Base-by-base conservation (phyloP, 2,113 vertebrate genomes). In the Coregonus clupeaformis region DNA sequence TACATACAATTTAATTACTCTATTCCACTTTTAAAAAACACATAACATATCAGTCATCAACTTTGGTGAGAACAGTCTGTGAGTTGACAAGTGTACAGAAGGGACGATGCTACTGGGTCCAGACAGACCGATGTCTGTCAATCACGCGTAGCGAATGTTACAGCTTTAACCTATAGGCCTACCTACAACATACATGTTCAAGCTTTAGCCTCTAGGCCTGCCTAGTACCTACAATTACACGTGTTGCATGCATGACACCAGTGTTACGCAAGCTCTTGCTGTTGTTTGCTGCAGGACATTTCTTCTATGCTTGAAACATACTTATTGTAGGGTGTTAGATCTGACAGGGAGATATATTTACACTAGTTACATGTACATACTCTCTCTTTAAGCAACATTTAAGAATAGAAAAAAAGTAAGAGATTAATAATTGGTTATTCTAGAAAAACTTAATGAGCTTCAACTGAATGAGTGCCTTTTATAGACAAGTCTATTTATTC, bases 391-490 rank as follows among this genome's bases (percentile, higher is more conserved):
- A 7, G 66, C 60, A 68, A 69, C 65, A 22, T 78, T 68, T 55
- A 52, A 32, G 30, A 64, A 45, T 27, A 27, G 1, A 27, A 27
- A 27, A 1, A 63, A 27, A 55, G 59, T 72, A 69, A 4, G 25
- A 63, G 65, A 57, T 63, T 2, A 49, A 63, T 42, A 69, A 65
- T 62, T 22, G 62, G 20, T 68, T 45, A 18, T 22, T 57, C 16
- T 64, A 45, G 18, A 55, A 42, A 84, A 72, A 85, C 75, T 79
- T 73, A 76, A 85, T 76, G 86, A 86, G 86, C 88, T 90, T 82
- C 82, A 91, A 82, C 87, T 87, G 80, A 88, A 76, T 84, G 75
- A 89, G 90, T 91, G 89, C 90, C 91, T 93, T 92, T 90, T 76
- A 79, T 78, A 87, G 72, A 87, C 57, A 60, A 77, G 74, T 80